phyloP scores from a whole-genome alignment of 37 sponge, comb jelly and placozoan genomes.

The Agelas oroides region DNA sequence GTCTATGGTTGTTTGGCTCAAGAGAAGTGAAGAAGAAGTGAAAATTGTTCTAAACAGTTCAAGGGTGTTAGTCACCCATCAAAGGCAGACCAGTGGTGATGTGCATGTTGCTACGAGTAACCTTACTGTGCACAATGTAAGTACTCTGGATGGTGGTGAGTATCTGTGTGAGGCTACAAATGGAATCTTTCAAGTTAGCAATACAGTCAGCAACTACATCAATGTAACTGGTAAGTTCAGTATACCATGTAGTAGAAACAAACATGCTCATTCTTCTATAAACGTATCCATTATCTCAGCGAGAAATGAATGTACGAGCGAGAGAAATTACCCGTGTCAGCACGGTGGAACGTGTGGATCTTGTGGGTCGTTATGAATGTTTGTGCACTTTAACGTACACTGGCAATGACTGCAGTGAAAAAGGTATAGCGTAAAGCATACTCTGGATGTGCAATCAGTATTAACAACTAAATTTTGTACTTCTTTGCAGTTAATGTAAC shows the following conservation, averaged over 20 bases:
- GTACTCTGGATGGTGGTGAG: conserved; percentile 8
- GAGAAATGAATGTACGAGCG: conserved; percentile 24
- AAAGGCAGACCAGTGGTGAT: no score
- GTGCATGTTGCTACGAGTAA: not conserved
- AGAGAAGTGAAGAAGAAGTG: no score
- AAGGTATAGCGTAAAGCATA: no score
- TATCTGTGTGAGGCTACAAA: conserved; percentile 31
- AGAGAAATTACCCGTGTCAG: conserved; percentile 29
- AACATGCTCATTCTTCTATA: no score
- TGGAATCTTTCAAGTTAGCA: not conserved
- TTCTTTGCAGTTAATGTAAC: no score
- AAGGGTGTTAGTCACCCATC: no score
- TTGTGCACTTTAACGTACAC: not conserved
- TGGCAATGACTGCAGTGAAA: not conserved
- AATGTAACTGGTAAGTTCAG: no score
- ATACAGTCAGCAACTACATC: no score
- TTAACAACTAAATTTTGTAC: no score
- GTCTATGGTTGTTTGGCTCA: no score
- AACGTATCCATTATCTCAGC: not conserved
- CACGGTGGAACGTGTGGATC: conserved; percentile 35
- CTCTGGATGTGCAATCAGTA: no score
- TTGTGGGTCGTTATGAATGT: conserved; percentile 9
- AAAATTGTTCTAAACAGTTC: no score
- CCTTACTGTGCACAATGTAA: not conserved
- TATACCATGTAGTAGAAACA: not conserved